phyloP scores from a whole-genome alignment of 2,113 vertebrate species.

The Alethe diademata region DNA sequence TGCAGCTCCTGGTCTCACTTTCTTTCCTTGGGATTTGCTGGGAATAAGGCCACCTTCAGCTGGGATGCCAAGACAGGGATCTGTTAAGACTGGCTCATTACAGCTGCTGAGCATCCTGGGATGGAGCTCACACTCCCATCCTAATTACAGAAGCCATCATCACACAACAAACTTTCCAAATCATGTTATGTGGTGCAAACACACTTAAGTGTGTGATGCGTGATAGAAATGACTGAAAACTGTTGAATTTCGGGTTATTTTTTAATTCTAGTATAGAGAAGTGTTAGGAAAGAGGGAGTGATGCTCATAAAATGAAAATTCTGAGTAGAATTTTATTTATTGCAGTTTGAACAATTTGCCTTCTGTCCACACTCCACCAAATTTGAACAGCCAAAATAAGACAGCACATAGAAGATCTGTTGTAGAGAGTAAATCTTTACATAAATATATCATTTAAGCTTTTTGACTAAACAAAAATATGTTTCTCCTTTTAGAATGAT shows the following conservation, averaged over 20 bases:
- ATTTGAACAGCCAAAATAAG: background rate
- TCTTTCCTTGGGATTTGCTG: background rate
- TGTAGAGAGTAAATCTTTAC: background rate
- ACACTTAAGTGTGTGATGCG: accelerated
- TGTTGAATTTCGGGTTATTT: background rate
- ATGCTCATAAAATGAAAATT: background rate
- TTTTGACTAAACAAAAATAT: background rate
- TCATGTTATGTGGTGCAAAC: background rate
- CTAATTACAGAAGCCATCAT: background rate
- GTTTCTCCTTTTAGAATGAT: background rate
- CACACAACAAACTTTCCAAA: background rate
- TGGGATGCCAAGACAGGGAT: background rate
- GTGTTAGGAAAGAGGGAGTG: background rate
- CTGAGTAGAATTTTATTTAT: background rate
- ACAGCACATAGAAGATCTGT: background rate
- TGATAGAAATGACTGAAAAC: background rate
- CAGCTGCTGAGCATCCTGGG: background rate
- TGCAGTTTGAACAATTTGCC: background rate
- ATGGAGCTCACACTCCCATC: background rate
- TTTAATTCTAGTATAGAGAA: background rate
- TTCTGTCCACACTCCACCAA: accelerated
- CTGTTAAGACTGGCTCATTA: background rate
- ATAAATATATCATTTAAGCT: background rate
- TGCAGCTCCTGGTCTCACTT: background rate
- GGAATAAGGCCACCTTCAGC: background rate